Evolutionary conservation across 2,113 vertebrate species (phyloP).

Genomic region (Pluvialis apricaria): DNA sequence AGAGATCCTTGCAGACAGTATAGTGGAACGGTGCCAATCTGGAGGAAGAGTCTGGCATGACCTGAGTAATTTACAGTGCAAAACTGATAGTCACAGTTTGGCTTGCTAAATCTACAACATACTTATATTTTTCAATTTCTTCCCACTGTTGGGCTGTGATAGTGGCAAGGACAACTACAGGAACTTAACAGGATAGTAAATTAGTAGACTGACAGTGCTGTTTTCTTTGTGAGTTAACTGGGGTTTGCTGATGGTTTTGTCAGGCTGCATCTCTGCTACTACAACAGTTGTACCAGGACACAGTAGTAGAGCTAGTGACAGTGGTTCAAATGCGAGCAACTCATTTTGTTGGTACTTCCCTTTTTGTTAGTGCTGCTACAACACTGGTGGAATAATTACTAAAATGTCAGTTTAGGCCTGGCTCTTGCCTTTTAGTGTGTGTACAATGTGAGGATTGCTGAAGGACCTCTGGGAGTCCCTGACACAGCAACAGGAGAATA

Average conservation of each 20-base stretch:
- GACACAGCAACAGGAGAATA: background rate
- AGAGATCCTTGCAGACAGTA: background rate
- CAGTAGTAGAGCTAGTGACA: background rate
- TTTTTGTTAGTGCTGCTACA: background rate
- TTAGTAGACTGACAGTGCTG: background rate
- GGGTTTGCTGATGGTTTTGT: background rate
- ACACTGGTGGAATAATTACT: background rate
- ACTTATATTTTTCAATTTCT: background rate
- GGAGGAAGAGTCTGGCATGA: background rate
- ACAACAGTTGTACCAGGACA: too few relatives aligned
- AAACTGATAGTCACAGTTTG: background rate
- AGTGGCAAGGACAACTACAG: background rate
- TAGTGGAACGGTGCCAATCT: background rate
- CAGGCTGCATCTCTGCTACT: background rate
- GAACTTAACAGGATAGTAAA: background rate
- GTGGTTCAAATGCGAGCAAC: background rate
- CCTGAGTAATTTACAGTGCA: background rate
- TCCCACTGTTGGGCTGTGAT: background rate
- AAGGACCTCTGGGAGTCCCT: background rate
- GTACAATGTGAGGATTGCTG: background rate
- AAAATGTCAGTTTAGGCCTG: background rate
- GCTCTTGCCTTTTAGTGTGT: background rate
- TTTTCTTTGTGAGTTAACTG: background rate
- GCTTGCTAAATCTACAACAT: background rate
- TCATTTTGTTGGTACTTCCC: background rate